phyloP scores from a whole-genome alignment of 2,113 vertebrate species.

The Pipra filicauda region DNA sequence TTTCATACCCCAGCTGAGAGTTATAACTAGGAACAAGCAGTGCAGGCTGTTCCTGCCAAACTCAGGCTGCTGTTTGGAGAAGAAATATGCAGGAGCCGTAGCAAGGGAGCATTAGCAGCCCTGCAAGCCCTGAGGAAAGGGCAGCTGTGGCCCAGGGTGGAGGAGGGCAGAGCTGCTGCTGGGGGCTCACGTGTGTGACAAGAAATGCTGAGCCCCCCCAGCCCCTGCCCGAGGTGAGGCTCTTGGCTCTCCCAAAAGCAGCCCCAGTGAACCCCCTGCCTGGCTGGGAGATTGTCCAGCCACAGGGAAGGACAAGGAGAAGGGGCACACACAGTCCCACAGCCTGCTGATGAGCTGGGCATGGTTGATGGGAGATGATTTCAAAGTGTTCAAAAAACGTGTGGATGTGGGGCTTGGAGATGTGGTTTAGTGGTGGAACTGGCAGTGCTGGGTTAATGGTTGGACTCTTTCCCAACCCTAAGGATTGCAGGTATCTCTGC shows the following conservation, averaged over 20 bases:
- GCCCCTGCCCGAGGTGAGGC: not conserved
- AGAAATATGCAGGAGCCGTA: not conserved
- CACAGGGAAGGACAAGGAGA: not conserved
- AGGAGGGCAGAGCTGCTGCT: not conserved
- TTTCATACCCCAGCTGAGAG: conserved; percentile 42
- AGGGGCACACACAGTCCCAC: too few relatives aligned
- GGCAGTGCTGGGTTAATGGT: not conserved
- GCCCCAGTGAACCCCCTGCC: not conserved
- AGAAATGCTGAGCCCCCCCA: not conserved
- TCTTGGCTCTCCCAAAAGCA: not conserved
- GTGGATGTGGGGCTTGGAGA: not conserved
- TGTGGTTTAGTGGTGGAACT: not conserved
- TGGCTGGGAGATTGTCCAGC: not conserved
- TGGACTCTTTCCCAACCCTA: not conserved
- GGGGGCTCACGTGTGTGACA: not conserved
- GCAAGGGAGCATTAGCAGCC: not conserved
- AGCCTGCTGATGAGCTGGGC: not conserved
- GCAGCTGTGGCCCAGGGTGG: not conserved
- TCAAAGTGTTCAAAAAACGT: not conserved
- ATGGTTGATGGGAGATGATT: not conserved
- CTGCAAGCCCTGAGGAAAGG: not conserved
- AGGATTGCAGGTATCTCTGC: not conserved
- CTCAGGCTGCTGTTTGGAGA: not conserved
- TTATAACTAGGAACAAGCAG: conserved; percentile 12
- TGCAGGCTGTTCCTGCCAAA: conserved; percentile 41